phyloP scores from a whole-genome alignment of 2,888 invertebrate genomes.

The Liposcelis brunnea region DNA sequence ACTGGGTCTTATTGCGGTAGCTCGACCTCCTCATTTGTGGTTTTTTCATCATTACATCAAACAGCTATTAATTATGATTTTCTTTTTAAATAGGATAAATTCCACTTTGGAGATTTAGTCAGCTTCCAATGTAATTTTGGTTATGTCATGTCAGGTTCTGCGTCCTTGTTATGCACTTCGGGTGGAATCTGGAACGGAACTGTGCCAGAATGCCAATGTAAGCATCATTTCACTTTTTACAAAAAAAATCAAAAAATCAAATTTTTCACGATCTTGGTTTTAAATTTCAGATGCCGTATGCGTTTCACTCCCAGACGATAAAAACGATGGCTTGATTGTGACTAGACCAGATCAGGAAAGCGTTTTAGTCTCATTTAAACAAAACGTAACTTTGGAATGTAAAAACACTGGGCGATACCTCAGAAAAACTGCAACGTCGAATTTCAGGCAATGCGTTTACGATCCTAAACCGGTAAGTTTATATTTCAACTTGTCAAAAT shows the following conservation, averaged over 20 bases:
- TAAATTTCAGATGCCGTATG: conserved; percentile 62
- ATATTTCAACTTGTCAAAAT: conserved; percentile 1
- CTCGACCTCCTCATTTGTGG: too few relatives aligned
- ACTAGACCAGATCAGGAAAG: conserved; percentile 64
- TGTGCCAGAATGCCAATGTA: conserved; percentile 84
- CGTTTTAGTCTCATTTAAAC: conserved; percentile 71
- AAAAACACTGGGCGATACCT: conserved; percentile 58
- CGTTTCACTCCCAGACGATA: conserved; percentile 75
- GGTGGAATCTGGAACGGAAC: conserved; percentile 89
- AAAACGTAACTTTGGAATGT: conserved; percentile 77
- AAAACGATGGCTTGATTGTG: conserved; percentile 66
- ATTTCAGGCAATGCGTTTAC: conserved; percentile 87
- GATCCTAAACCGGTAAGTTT: conserved; percentile 64
- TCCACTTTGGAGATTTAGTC: conserved; percentile 78
- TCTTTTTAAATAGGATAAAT: conserved; percentile 33
- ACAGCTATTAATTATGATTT: conserved; percentile 1
- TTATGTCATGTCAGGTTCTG: conserved; percentile 76
- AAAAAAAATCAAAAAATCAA: conserved; percentile 6
- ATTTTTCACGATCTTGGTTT: conserved; percentile 7
- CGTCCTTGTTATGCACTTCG: conserved; percentile 70
- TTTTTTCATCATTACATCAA: too few relatives aligned
- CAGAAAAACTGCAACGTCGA: conserved; percentile 62
- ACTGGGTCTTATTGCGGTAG: too few relatives aligned
- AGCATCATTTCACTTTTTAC: conserved; percentile 24
- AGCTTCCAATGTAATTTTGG: conserved; percentile 91